Evolutionary conservation across 1,140 invertebrate genomes (phyloP).

Genomic region (Drosophila kurseongensis): DNA sequence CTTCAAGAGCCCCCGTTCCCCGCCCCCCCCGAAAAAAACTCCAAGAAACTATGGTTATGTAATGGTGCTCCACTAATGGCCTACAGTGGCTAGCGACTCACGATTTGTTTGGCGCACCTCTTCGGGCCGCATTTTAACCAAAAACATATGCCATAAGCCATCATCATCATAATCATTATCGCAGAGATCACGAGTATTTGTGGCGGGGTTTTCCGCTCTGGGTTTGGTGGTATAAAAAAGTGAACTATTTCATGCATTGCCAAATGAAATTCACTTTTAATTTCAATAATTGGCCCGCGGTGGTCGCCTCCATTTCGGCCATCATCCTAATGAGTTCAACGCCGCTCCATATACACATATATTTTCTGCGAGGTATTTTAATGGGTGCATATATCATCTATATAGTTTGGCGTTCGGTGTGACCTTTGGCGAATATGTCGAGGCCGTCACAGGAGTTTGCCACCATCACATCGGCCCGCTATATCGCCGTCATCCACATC

Average conservation of each 20-base stretch:
- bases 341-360: conserved; percentile 10
- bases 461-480: conserved; percentile 37
- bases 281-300: conserved; percentile 73
- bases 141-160: conserved; percentile 41
- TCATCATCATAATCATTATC: conserved; percentile 71
- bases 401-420: conserved; percentile 22
- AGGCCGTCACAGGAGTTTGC: conserved; percentile 58
- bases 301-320: conserved; percentile 42
- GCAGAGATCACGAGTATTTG: conserved; percentile 57
- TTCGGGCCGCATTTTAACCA: conserved; percentile 31
- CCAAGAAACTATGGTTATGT: conserved; percentile 6
- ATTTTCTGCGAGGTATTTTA: conserved; percentile 51
- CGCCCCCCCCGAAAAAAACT: conserved; percentile 5
- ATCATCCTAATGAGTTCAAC: conserved; percentile 74
- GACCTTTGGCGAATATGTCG: conserved; percentile 68
- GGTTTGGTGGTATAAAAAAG: conserved; percentile 30
- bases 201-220: conserved; percentile 30
- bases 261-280: conserved; percentile 75
- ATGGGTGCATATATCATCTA: conserved; percentile 51
- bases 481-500: conserved; percentile 44
- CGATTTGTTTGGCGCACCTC: conserved; percentile 65
- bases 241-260: conserved; percentile 67
- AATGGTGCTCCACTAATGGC: conserved; percentile 64
- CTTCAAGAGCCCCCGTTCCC: conserved; percentile 10
- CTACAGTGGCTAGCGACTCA: conserved; percentile 49